Evolutionary conservation across 2,888 invertebrate genomes (phyloP).

Genomic region (Euzetes globulus): DNA sequence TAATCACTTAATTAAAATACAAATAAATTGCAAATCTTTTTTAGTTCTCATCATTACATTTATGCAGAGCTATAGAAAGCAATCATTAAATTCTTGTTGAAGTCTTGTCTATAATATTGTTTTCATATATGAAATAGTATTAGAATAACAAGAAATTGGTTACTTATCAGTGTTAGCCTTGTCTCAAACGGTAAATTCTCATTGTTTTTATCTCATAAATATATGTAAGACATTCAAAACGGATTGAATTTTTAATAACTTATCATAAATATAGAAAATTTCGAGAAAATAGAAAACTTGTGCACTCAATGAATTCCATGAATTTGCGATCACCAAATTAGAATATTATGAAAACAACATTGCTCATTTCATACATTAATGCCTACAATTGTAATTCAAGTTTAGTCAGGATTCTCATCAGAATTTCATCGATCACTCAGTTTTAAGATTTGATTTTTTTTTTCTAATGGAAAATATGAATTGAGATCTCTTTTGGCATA

Average conservation of each 20-base stretch:
- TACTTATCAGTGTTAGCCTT: not conserved
- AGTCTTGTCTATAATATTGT: not conserved
- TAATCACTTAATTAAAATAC: slow-evolving; percentile 10
- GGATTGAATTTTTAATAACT: slow-evolving; percentile 1
- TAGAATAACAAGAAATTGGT: not conserved
- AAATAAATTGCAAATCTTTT: not conserved
- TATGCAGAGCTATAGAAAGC: not conserved
- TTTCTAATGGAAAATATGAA: no score
- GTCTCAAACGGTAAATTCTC: not conserved
- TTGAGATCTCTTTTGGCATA: no score
- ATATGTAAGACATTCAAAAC: not conserved
- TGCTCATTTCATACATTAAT: not conserved
- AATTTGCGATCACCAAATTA: not conserved
- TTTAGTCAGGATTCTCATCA: no score
- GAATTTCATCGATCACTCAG: no score
- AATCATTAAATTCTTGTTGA: not conserved
- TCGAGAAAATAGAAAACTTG: not conserved
- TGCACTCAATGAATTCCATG: not conserved
- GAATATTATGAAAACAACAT: not conserved
- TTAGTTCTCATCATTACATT: not conserved
- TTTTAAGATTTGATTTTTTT: no score
- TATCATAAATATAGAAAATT: not conserved
- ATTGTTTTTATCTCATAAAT: slow-evolving; percentile 12
- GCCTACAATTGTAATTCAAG: not conserved
- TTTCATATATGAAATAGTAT: not conserved